A percentile compares a stretch with the other conserved stretches of the same genome.
Evolutionary conservation across 92 coral and sea anemone genomes (phyloP).

Genomic region (Epizoanthus rinbou): DNA sequence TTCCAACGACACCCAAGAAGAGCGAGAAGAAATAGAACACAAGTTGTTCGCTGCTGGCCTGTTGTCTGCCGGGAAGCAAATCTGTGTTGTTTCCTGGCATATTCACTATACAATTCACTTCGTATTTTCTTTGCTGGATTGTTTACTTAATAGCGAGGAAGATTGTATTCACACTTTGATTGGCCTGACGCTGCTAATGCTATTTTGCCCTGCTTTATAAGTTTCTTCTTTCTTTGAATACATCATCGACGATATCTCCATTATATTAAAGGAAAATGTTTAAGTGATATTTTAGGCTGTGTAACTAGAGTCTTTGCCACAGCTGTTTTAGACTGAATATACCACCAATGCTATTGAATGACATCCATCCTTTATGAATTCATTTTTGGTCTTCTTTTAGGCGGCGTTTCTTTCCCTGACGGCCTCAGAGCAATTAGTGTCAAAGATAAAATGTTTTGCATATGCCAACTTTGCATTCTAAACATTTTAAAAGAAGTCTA

Average conservation of each 20-base stretch:
- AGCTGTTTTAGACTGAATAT: not conserved
- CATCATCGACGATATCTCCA: not conserved
- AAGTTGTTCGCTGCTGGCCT: slow-evolving; percentile 11
- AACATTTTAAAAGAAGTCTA: not conserved
- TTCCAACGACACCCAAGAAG: slow-evolving; percentile 53
- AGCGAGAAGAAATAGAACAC: slow-evolving; percentile 44
- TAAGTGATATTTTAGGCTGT: not conserved
- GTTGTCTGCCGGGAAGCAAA: not conserved
- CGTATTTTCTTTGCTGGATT: not conserved
- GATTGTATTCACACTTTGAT: not conserved
- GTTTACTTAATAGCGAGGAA: slow-evolving; percentile 6
- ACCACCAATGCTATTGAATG: not conserved
- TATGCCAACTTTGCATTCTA: slow-evolving; percentile 18
- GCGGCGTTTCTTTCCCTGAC: not conserved
- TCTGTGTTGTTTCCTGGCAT: slow-evolving; percentile 3
- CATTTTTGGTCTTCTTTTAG: not conserved
- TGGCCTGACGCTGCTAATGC: not conserved
- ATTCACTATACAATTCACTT: not conserved
- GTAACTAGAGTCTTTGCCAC: not conserved
- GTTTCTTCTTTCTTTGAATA: not conserved
- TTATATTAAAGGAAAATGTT: not conserved
- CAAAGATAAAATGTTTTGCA: not conserved
- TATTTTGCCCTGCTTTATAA: not conserved
- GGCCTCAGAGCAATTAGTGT: not conserved
- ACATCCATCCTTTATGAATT: not conserved